These are phyloP conservation scores for Leptothorax acervorum DNA, from an alignment of 2,888 invertebrate species.

Conservation along the genomic window DNA sequence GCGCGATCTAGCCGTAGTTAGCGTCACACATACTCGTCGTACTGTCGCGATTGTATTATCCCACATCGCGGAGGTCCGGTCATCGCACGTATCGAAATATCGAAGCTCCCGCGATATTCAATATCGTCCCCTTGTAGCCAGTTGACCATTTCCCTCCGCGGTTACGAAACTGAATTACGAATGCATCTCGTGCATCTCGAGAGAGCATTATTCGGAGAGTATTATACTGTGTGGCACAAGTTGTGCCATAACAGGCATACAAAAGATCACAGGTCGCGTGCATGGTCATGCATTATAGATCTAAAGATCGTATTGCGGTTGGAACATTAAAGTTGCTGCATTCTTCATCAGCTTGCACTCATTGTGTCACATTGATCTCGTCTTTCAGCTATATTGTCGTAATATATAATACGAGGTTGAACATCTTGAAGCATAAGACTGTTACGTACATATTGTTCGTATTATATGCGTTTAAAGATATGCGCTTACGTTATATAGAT, in stretches of 20 bases:
- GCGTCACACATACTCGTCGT: background rate
- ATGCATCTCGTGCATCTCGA: background rate
- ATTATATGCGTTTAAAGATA: background rate
- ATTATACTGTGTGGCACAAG: background rate
- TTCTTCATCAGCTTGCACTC: background rate
- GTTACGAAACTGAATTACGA: background rate
- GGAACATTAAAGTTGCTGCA: constrained; percentile 1
- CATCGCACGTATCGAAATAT: background rate
- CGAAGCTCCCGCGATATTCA: background rate
- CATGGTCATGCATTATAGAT: background rate
- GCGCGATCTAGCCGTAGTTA: background rate
- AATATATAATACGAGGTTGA: background rate
- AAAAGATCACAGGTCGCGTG: background rate
- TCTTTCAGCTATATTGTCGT: background rate
- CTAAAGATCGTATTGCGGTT: background rate
- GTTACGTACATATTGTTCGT: background rate
- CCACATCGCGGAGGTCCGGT: no score
- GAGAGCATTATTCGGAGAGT: background rate
- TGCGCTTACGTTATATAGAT: background rate
- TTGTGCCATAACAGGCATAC: background rate
- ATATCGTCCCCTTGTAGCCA: background rate
- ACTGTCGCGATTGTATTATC: background rate
- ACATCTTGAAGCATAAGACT: background rate
- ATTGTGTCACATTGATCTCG: background rate
- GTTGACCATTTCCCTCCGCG: background rate